Conservation (phyloP, 2,888 invertebrate species). For the Orthonychiurus folsomi region DNA sequence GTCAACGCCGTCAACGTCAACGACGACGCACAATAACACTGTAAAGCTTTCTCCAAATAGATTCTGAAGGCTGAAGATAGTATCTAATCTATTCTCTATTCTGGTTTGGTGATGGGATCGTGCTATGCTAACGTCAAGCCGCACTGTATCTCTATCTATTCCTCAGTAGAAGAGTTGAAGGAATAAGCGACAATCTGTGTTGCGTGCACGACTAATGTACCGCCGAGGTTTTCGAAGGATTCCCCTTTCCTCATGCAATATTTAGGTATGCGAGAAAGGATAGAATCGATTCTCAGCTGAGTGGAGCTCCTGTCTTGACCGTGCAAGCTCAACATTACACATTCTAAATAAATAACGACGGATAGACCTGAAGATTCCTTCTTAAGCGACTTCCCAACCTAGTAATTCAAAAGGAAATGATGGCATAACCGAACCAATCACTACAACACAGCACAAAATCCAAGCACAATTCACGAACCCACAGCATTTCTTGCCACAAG, state of each 20-base stretch:
- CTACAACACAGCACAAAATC: too few species aligned
- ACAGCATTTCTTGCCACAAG: too few species aligned
- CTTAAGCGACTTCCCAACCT: neutral
- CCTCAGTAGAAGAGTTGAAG: too few species aligned
- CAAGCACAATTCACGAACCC: too few species aligned
- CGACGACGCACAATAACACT: neutral
- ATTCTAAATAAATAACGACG: neutral
- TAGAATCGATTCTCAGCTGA: neutral
- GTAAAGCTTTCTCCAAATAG: neutral
- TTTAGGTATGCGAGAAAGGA: neutral
- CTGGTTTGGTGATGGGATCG: neutral
- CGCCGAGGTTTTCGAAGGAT: neutral
- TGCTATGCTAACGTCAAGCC: neutral
- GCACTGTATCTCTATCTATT: neutral
- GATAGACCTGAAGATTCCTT: neutral
- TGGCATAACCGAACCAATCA: too few species aligned
- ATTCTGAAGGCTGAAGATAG: neutral
- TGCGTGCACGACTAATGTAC: neutral
- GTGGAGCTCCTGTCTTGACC: neutral
- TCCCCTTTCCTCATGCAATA: neutral
- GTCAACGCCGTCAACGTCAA: neutral
- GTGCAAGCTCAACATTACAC: neutral
- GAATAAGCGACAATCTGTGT: neutral
- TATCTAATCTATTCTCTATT: constrained; percentile 1
- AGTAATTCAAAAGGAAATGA: too few species aligned